Conservation (phyloP, 2,113 vertebrate genomes). For the Nyctereutes procyonoides region DNA sequence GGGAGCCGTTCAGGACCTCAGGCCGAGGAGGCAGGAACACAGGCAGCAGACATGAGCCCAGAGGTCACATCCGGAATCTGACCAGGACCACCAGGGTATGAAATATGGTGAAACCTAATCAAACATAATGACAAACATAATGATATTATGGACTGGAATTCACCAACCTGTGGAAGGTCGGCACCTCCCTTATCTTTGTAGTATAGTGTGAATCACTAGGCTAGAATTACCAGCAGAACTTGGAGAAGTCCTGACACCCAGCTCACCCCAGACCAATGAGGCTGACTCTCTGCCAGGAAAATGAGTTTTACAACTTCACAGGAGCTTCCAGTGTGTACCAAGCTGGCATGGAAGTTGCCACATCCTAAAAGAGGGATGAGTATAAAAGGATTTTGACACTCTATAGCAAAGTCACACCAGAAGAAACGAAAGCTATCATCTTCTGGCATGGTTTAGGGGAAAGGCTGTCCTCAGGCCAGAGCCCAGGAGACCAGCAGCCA, state of each 20-base stretch:
- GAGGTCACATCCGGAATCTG: not conserved
- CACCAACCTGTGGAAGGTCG: not conserved
- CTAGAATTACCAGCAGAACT: not conserved
- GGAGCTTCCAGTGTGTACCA: not conserved
- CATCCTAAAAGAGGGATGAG: not conserved
- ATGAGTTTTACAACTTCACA: not conserved
- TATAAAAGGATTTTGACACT: not conserved
- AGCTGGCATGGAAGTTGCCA: not conserved
- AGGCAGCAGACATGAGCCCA: not conserved
- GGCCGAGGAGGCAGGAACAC: not conserved
- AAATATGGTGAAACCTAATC: not conserved
- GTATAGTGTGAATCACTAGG: not conserved
- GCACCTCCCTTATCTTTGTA: not conserved
- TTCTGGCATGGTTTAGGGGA: not conserved
- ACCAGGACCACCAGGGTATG: not conserved
- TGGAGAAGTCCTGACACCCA: not conserved
- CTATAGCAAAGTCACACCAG: not conserved
- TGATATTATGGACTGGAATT: not conserved
- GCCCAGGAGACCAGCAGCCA: not conserved
- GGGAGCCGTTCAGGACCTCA: not conserved
- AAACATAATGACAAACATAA: no score
- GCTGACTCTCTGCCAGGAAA: not conserved
- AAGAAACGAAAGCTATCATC: not conserved
- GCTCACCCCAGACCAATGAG: not conserved
- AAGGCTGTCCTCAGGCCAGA: not conserved